phyloP scores from a whole-genome alignment of 1,140 invertebrate genomes.

The Caenorhabditis remanei region DNA sequence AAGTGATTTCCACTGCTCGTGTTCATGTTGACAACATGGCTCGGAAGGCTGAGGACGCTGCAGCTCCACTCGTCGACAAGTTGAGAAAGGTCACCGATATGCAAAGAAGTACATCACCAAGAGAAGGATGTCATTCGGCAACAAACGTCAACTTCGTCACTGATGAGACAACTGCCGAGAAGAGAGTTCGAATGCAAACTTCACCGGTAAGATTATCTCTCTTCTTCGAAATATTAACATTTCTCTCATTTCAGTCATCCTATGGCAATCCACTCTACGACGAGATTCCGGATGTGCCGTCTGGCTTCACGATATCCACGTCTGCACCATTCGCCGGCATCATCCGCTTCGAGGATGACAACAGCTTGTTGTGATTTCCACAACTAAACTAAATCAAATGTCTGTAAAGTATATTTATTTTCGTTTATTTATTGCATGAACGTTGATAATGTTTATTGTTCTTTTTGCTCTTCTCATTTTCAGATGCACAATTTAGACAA shows the following conservation, averaged over 20 bases:
- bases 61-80: slow-evolving; percentile 29
- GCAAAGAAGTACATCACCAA: neutral
- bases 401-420: slow-evolving; percentile 53
- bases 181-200: slow-evolving; percentile 8
- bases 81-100: neutral
- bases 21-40: slow-evolving; percentile 12
- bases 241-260: neutral
- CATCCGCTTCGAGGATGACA: slow-evolving; percentile 25
- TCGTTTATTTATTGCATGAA: slow-evolving; percentile 45
- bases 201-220: neutral
- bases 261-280: slow-evolving; percentile 32
- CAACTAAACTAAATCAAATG: neutral
- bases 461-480: too few relatives aligned
- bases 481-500: too few relatives aligned
- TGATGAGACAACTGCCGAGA: slow-evolving; percentile 23
- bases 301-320: neutral
- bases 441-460: neutral
- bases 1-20: slow-evolving; percentile 31
- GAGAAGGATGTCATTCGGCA: slow-evolving; percentile 19
- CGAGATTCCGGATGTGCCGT: neutral
- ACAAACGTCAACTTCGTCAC: slow-evolving; percentile 41
- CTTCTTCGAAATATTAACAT: neutral
- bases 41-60: slow-evolving; percentile 22
- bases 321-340: slow-evolving; percentile 26
- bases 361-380: slow-evolving; percentile 45